Evolutionary conservation across 2,888 invertebrate species (phyloP).

Genomic region (Siphlonurus alternatus): DNA sequence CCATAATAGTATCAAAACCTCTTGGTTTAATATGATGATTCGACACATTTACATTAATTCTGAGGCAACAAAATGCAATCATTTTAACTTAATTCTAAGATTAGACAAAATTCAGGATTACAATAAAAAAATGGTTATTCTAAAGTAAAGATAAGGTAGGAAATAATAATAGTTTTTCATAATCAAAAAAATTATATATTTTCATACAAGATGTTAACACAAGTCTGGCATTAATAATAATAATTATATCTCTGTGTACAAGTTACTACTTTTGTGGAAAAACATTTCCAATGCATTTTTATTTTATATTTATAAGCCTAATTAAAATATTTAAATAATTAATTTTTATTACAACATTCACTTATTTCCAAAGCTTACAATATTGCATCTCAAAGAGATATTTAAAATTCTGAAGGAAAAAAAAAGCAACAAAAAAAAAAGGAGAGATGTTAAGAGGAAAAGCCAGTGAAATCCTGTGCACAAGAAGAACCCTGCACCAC

Average conservation of each 20-base stretch:
- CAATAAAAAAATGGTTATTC: too few species aligned
- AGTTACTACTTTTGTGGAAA: conserved; percentile 5
- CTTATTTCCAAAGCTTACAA: conserved; percentile 4
- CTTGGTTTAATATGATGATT: too few species aligned
- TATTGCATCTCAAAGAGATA: conserved; percentile 9
- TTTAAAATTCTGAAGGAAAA: conserved; percentile 6
- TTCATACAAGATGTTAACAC: conserved; percentile 11
- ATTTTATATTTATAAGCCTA: conserved; percentile 7
- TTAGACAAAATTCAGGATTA: too few species aligned
- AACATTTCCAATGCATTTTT: conserved; percentile 6
- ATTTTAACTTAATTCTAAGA: too few species aligned
- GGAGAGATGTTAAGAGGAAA: not conserved
- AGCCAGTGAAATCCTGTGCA: not conserved
- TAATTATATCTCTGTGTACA: conserved; percentile 10
- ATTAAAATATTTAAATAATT: conserved; percentile 8
- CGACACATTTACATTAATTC: too few species aligned
- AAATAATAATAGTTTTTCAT: conserved; percentile 8
- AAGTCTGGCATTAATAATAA: conserved; percentile 7
- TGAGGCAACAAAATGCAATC: too few species aligned
- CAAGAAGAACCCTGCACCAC: not conserved
- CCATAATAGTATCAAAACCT: too few species aligned
- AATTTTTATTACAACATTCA: not conserved
- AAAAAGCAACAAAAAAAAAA: not conserved
- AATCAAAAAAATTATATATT: conserved; percentile 11
- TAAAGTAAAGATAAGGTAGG: not conserved